These are phyloP conservation scores for Gobiocypris rarus DNA, from an alignment of 2,113 vertebrate species.

Conservation along the genomic window DNA sequence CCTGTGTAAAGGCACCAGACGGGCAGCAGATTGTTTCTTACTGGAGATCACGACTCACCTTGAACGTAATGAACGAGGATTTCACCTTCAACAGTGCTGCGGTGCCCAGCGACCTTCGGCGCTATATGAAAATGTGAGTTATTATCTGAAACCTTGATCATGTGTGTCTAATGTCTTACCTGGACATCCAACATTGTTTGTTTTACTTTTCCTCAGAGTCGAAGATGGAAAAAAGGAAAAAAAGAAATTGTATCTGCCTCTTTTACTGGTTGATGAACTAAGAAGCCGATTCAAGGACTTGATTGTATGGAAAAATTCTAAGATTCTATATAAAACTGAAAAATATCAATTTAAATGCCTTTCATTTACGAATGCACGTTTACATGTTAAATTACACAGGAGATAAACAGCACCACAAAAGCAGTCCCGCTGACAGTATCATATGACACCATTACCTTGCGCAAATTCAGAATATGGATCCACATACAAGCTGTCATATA, in stretches of 20 bases:
- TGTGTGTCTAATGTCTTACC: not conserved
- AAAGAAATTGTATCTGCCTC: constrained; percentile 91
- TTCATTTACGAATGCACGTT: not conserved
- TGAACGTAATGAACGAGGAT: constrained; percentile 93
- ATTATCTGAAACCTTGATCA: not conserved
- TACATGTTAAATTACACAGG: constrained; percentile 67
- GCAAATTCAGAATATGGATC: constrained; percentile 92
- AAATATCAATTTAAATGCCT: too few species aligned
- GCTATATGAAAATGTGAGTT: constrained; percentile 92
- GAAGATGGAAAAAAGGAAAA: constrained; percentile 87
- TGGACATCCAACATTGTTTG: not conserved
- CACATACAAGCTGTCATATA: constrained; percentile 95
- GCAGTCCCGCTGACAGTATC: constrained; percentile 90
- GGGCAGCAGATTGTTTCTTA: constrained; percentile 82
- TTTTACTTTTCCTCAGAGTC: constrained; percentile 73
- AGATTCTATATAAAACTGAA: not conserved
- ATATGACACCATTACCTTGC: constrained; percentile 91
- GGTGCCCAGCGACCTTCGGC: constrained; percentile 91
- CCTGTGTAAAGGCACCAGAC: constrained; percentile 63
- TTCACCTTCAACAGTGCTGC: constrained; percentile 90
- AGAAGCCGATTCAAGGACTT: constrained; percentile 92
- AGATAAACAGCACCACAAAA: constrained; percentile 85
- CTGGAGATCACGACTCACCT: constrained; percentile 88
- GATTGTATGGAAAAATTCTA: constrained; percentile 76
- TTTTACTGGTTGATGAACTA: constrained; percentile 95